Evolutionary conservation across 1,140 invertebrate species (phyloP).

Genomic region (Pseudomyrmex flavicornis): DNA sequence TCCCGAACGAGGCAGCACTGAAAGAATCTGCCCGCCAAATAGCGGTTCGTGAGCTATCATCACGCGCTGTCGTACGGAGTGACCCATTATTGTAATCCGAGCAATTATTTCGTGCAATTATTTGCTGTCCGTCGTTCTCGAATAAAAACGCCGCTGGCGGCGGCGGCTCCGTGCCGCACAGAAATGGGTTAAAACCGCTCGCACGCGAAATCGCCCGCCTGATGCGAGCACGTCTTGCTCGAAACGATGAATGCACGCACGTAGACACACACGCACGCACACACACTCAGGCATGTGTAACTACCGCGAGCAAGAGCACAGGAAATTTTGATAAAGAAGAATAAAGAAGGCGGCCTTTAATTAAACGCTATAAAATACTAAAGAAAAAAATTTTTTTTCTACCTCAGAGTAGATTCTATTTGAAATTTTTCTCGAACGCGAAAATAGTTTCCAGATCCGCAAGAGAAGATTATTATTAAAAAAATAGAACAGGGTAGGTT

Average conservation of each 20-base stretch:
- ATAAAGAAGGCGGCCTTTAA: neutral
- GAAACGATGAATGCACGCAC: conserved; percentile 47
- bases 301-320: neutral
- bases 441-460: neutral
- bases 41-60: conserved; percentile 38
- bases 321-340: conserved; percentile 10
- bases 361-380: neutral
- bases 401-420: too few species aligned
- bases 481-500: too few species aligned
- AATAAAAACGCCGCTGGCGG: conserved; percentile 42
- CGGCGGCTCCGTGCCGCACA: conserved; percentile 30
- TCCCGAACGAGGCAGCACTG: conserved; percentile 23
- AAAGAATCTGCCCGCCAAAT: conserved; percentile 24
- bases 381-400: too few species aligned
- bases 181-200: conserved; percentile 50
- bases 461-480: neutral
- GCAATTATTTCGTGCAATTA: conserved; percentile 58
- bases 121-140: conserved; percentile 48
- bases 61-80: conserved; percentile 54
- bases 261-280: neutral
- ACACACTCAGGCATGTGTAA: neutral
- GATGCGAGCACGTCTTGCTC: conserved; percentile 56
- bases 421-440: neutral
- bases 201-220: conserved; percentile 62
- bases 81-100: conserved; percentile 58